phyloP scores from a whole-genome alignment of 2,113 vertebrate genomes.

The Campylomormyrus tamandua region DNA sequence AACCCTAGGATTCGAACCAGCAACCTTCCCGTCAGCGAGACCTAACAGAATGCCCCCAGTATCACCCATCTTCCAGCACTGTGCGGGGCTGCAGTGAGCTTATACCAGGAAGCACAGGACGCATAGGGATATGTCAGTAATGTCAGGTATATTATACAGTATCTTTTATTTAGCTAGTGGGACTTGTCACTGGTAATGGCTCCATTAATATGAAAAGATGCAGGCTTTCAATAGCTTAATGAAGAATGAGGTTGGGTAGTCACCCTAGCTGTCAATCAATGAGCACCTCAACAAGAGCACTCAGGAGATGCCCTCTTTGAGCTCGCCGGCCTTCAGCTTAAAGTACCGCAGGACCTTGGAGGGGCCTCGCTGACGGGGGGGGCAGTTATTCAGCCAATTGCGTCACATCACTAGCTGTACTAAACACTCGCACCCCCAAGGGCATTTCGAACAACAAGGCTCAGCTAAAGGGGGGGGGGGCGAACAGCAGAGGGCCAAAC shows the following conservation, averaged over 20 bases:
- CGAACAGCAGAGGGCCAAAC: slow-evolving; percentile 25
- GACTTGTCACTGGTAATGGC: neutral
- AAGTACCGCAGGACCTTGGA: neutral
- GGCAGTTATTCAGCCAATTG: neutral
- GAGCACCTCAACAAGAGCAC: neutral
- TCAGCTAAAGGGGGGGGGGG: neutral
- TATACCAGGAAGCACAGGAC: neutral
- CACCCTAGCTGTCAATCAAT: neutral
- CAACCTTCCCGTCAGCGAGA: neutral
- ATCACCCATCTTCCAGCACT: neutral
- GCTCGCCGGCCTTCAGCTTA: neutral
- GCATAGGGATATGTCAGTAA: neutral
- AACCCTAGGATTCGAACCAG: neutral
- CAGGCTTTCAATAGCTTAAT: neutral
- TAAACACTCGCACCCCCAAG: neutral
- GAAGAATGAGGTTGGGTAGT: neutral
- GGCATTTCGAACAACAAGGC: neutral
- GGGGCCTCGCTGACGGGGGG: neutral
- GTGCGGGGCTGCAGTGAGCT: neutral
- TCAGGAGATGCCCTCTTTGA: neutral
- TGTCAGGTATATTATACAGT: neutral
- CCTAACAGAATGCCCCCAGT: neutral
- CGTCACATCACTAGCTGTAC: neutral
- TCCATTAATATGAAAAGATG: neutral
- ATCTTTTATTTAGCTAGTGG: neutral